Base-by-base conservation (phyloP, 2,113 vertebrate genomes). In the Ageneiosus marmoratus region DNA sequence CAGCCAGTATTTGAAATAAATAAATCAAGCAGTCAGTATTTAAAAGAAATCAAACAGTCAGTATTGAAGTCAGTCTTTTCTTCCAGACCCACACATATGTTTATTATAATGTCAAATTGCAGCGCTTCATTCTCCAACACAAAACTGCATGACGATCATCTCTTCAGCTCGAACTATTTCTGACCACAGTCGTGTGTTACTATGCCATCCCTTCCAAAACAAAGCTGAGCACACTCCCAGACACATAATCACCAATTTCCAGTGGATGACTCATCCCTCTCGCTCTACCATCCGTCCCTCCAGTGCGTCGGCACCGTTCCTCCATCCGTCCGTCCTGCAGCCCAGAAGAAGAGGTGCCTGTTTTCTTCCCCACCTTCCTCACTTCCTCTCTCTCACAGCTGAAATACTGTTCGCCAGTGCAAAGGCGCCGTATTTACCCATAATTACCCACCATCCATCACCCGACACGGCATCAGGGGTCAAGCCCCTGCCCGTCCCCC, bases 361-460 rank as follows among this genome's bases (percentile, higher is more conserved):
- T 82, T 81, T 79, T 81, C 75, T 87, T 87, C 75, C 85, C 85
- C 67, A 58, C 70, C 85, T 75, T 58, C 81, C 58, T 37, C 75
- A 65, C 65, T 83, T 83, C 84, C 78, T 84, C 63, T 86, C 80
- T 78, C 63, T 88, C 72, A 90, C 90, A 93, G 90, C 92, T 92
- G 92, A 94, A 93, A 93, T 92, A 91, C 89, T 92, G 82, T 93
- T 92, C 90, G 89, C 84, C 75, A 77, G 89, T 89, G 92, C 91
- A 94, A 91, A 85, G 92, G 91, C 90, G 87, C 91, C 93, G 92
- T 91, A 92, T 95, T 95, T 95, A 91, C 88, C 89, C 92, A 89
- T 95, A 96, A 95, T 95, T 95, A 93, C 90, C 91, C 92, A 88
- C 91, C 92, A 94, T 96, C 94, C 93, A 95, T 96, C 94, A 96